A percentile compares a stretch with the other conserved stretches of the same genome.
Conservation (phyloP, 1,140 invertebrate species). For the Coptotermes formosanus region DNA sequence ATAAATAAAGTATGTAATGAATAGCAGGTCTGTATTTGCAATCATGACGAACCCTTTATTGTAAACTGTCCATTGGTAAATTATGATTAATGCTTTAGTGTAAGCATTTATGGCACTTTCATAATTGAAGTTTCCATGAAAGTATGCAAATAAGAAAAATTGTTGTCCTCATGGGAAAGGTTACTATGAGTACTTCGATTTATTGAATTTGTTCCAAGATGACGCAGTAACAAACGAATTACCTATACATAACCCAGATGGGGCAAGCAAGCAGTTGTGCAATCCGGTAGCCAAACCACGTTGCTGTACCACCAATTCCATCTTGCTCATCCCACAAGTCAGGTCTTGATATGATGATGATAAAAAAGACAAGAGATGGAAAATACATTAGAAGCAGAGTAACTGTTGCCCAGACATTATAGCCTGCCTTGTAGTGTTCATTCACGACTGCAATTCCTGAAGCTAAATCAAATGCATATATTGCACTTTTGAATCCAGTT, state of each 20-base stretch:
- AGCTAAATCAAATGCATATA: constrained; percentile 36
- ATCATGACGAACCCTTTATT: too few relatives aligned
- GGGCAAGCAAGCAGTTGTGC: constrained; percentile 36
- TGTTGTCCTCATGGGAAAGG: too few relatives aligned
- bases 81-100: too few relatives aligned
- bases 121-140: too few relatives aligned
- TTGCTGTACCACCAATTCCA: constrained; percentile 1
- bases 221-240: not conserved
- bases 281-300: constrained; percentile 37
- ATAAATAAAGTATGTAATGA: too few relatives aligned
- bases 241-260: constrained; percentile 38
- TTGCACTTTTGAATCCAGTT: constrained; percentile 21
- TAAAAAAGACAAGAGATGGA: constrained; percentile 30
- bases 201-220: too few relatives aligned
- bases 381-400: constrained; percentile 30
- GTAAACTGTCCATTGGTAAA: too few relatives aligned
- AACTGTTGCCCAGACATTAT: not conserved
- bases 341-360: constrained; percentile 21
- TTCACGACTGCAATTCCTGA: constrained; percentile 29
- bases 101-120: too few relatives aligned
- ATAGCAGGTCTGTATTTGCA: too few relatives aligned
- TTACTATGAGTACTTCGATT: too few relatives aligned
- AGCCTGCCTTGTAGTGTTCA: constrained; percentile 10
- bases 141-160: too few relatives aligned
- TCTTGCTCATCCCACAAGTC: constrained; percentile 30